Evolutionary conservation across 2,113 vertebrate species (phyloP), one percentile per base, ranked within the genome.

Genomic region (Pelvicachromis taeniatus): DNA sequence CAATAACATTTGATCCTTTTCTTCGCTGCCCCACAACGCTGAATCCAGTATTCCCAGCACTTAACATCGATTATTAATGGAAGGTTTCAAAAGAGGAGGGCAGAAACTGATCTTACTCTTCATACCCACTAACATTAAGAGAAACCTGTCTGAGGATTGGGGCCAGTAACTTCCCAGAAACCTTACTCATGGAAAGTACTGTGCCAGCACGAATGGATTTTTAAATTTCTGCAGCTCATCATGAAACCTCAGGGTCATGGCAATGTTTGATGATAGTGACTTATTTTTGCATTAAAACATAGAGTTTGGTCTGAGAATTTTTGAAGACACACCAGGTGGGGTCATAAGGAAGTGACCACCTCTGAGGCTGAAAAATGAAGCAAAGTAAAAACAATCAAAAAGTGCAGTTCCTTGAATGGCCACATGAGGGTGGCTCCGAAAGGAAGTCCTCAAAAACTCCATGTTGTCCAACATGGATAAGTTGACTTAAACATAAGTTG

Each of bases 41-140:
- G 61, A 78, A 88, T 83, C 84, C 81, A 63, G 80, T 78, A 86
- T 94, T 91, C 90, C 85, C 88, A 91, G 91, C 94, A 96, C 93
- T 95, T 95, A 95, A 86, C 91, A 95, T 96, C 61, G 93, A 95
- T 96, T 96, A 94, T 95, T 94, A 95, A 96, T 93, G 92, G 83
- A 85, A 88, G 81, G 85, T 85, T 91, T 91, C 29, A 92, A 85
- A 90, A 78, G 58, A 73, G 56, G 40, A 85, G 56, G 78, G 87
- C 81, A 91, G 89, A 91, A 93, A 88, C 59, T 82, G 91, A 91
- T 88, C 89, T 84, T 17, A 70, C 61, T 87, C 78, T 92, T 87
- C 73, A 81, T 89, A 83, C 85, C 78, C 33, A 16, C 77, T 55
- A 83, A 80, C 77, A 31, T 90, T 90, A 91, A 85, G 86, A 91